Evolutionary conservation across 2,797 vertebrate genomes (phyloP).

Genomic region (Falco columbarius): DNA sequence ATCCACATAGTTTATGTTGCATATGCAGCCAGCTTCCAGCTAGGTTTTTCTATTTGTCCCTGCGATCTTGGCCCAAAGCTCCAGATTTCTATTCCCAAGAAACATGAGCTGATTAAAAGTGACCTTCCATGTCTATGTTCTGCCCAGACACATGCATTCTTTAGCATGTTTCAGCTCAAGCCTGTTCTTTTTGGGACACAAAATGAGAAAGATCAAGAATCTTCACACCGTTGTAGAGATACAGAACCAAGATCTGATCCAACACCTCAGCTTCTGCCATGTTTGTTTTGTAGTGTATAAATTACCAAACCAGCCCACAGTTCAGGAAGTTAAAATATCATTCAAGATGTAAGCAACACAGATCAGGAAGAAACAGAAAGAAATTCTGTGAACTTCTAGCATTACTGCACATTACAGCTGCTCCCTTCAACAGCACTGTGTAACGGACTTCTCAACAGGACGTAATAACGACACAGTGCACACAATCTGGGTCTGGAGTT

Average conservation of each 20-base stretch:
- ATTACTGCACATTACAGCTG: background rate
- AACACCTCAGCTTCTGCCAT: background rate
- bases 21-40: background rate
- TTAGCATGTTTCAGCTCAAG: background rate
- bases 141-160: background rate
- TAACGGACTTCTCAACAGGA: background rate
- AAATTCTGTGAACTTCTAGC: background rate
- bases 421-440: background rate
- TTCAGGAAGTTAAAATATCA: background rate
- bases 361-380: background rate
- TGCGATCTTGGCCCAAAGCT: background rate
- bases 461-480: fast-evolving
- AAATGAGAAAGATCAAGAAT: background rate
- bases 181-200: too few relatives aligned
- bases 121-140: background rate
- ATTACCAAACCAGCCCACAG: background rate
- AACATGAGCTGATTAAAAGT: background rate
- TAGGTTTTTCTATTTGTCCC: background rate
- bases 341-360: background rate
- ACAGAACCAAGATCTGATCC: background rate
- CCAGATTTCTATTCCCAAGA: background rate
- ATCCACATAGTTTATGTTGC: background rate
- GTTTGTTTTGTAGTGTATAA: background rate
- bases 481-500: background rate
- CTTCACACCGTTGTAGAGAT: fast-evolving